Base-by-base conservation (phyloP, 2,888 invertebrate species). In the Merodon equestris region DNA sequence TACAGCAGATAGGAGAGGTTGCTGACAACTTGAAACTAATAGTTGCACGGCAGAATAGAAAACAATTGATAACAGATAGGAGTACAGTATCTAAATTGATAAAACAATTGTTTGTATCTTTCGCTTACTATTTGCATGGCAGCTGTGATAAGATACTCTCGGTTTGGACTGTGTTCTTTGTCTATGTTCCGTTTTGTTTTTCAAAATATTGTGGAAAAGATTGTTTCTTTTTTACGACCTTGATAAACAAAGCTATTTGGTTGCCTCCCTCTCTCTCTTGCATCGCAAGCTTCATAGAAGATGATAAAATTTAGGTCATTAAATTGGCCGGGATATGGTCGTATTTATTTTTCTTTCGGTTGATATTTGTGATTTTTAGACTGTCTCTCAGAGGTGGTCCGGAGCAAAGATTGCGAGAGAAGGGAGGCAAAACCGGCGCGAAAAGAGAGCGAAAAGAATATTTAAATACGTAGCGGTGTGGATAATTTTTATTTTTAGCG, bases 261-360 rank as follows among this genome's bases (percentile, higher is more conserved):
- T 48, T 48, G 36, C 18, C 36, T 36, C 42, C 27, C 12, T 18
- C 9, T 56, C 19, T 44, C 40, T 63, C 15, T 51, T 34, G 38
- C 7, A 7, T 27, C 18, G 44, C 9, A 56, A 42, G 53, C 12
- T 48, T 71, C 61, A 71, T 70, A 70, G 40, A 38, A 40, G 54
- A 48, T 61, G 58, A 60, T 50, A 71, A 54, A 48, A 70, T 70
- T 70, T 70, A 34, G 70, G 70, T 63, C 70, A 71, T 36, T 12
- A 56, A 56, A 61, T 54, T 48, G 17, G n/a, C 48, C 53, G 45
- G 47, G 38, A 60, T 58, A 51, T 51, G 18, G 40, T 40, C 14
- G 12, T 14, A 14, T n/a, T 27, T 48, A n/a, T 57, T 42, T 40
- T 47, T 0, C 13, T 19, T 42, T 34, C 12, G 40, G 17, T 14